Evolutionary conservation across 2,888 invertebrate species (phyloP), one percentile per base, ranked within the genome.

Genomic region (Bombylius major): DNA sequence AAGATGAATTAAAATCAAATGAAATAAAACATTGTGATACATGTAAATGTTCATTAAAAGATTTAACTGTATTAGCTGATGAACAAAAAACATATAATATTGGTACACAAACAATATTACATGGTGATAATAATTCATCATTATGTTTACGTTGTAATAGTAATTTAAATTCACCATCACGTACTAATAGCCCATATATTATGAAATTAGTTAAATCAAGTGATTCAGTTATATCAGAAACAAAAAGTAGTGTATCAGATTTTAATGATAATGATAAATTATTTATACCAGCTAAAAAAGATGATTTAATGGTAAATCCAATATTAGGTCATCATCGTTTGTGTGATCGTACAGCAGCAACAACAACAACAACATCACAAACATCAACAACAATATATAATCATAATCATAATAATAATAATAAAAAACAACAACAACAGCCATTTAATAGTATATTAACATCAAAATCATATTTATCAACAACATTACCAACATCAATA

Each of bases 21-120:
- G 82, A 85, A 53, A 80, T 84, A 4, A 88, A 88, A 70, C 90
- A 90, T 68, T 90, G 90, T 73, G 86, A 87, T 65, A 88, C 87
- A 4, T 90, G 90, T 66, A 83, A 83, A 48, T 90, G 90, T 70
- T 78, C 80, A 55, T 70, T 68, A 48, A 72, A 71, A 63, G 77
- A 74, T 65, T 65, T 78, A 12, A 76, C 75, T 44, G 76, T 77
- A n/a, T 65, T 78, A 52, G 70, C 72, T 75, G 83, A 72, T 76
- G 81, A 70, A 71, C 79, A 66, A 72, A 77, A 78, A 76, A 69
- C 82, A 77, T 75, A 72, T 64, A 79, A 80, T 39, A 78, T 82
- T 34, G 78, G 82, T 23, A 84, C 83, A 1, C 86, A 86, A 70
- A 86, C 86, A 31, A 80, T 71, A 0, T 65, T 69, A 33, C 64